These are phyloP conservation scores for Platichthys flesus DNA, from an alignment of 2,113 vertebrate species.

Conservation along the genomic window DNA sequence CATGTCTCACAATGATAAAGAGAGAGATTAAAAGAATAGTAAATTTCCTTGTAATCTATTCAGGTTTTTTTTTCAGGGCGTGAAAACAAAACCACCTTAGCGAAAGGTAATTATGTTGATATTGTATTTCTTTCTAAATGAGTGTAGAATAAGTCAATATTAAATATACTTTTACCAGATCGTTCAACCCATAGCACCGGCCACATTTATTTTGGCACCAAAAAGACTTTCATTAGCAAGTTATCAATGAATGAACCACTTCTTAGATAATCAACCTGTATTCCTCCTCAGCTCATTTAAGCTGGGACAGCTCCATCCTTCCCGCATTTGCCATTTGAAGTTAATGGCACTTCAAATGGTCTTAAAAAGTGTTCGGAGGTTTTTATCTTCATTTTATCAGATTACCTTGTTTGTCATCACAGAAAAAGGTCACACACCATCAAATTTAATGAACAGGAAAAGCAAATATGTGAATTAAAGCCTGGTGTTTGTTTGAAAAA, in stretches of 20 bases:
- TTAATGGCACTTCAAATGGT: not conserved
- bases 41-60: too few relatives aligned
- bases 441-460: constrained; percentile 53
- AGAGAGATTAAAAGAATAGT: too few relatives aligned
- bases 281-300: not conserved
- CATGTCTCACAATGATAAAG: too few relatives aligned
- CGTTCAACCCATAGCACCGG: not conserved
- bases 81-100: too few relatives aligned
- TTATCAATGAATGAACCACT: not conserved
- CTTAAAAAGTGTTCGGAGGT: not conserved
- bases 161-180: not conserved
- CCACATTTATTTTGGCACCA: constrained; percentile 3
- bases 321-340: not conserved
- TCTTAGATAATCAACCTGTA: not conserved
- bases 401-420: constrained; percentile 26
- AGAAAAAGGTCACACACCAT: constrained; percentile 34
- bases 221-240: not conserved
- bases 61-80: too few relatives aligned
- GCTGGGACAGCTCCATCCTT: not conserved
- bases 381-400: constrained; percentile 34
- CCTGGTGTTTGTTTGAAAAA: constrained; percentile 35
- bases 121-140: not conserved
- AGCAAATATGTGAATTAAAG: constrained; percentile 57
- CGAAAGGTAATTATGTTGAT: too few relatives aligned
- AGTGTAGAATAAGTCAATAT: not conserved